phyloP scores from a whole-genome alignment of 2,797 vertebrate species.

The Caiman crocodilus region DNA sequence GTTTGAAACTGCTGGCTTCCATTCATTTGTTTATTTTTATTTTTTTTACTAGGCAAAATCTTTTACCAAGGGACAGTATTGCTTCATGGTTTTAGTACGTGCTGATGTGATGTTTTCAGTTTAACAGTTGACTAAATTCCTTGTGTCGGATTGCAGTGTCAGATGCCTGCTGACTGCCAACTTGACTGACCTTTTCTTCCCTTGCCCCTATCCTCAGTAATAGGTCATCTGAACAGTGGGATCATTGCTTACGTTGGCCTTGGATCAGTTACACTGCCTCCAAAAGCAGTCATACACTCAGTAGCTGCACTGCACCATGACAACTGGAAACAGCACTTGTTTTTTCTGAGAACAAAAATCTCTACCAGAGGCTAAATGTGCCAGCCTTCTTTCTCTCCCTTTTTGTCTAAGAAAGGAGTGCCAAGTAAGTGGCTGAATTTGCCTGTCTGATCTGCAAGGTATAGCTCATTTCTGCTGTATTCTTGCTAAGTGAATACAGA shows the following conservation, averaged over 20 bases:
- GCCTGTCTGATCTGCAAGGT: not conserved
- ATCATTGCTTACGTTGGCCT: accelerated
- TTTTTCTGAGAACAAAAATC: not conserved
- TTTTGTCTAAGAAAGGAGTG: not conserved
- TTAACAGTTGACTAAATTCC: not conserved
- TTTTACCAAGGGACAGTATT: not conserved
- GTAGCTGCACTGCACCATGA: not conserved
- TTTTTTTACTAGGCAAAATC: not conserved
- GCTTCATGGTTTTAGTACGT: not conserved
- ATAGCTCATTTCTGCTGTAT: accelerated
- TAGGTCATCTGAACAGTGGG: not conserved
- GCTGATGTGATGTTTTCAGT: not conserved
- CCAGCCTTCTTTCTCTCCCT: accelerated
- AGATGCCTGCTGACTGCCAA: not conserved
- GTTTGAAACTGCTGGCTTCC: not conserved
- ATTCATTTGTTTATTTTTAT: not conserved
- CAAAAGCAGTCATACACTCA: not conserved
- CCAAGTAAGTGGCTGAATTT: not conserved
- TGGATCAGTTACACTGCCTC: accelerated
- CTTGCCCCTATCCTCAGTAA: not conserved
- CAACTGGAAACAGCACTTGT: not conserved
- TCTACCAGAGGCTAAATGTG: accelerated
- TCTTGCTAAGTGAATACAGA: accelerated
- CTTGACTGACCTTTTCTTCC: accelerated
- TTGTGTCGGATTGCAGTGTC: not conserved